These are phyloP conservation scores for Andricus quercusramuli DNA, from an alignment of 2,888 invertebrate genomes.

Conservation along the genomic window DNA sequence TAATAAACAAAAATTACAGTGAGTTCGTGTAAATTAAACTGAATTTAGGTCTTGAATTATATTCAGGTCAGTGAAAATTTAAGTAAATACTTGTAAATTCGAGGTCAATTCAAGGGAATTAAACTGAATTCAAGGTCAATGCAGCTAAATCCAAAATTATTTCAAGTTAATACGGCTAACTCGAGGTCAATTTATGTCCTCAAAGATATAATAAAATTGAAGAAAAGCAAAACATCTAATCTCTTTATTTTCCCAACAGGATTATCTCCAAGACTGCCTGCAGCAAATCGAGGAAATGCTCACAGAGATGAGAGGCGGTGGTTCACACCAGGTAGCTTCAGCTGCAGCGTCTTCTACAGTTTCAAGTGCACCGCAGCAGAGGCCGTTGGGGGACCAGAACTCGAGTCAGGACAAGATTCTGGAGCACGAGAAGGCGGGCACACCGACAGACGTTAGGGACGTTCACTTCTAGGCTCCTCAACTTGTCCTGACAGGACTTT, in stretches of 20 bases:
- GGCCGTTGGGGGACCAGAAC: slow-evolving; percentile 73
- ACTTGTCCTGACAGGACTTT: slow-evolving; percentile 4
- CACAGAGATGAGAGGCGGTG: slow-evolving; percentile 71
- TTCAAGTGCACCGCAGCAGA: slow-evolving; percentile 58
- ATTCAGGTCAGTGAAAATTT: too few species aligned
- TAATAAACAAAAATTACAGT: too few species aligned
- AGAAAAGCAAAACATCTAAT: not conserved
- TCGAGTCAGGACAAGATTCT: slow-evolving; percentile 78
- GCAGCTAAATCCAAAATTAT: not conserved
- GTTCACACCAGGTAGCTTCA: slow-evolving; percentile 65
- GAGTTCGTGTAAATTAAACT: too few species aligned
- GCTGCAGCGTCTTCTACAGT: slow-evolving; percentile 76
- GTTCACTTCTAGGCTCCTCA: slow-evolving; percentile 84
- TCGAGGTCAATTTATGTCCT: too few species aligned
- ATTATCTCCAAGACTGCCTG: slow-evolving; percentile 88
- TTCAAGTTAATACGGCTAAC: not conserved
- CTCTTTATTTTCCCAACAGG: slow-evolving; percentile 80
- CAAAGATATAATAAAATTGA: not conserved
- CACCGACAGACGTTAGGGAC: slow-evolving; percentile 92
- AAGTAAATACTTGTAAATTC: too few species aligned
- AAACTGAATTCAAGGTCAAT: too few species aligned
- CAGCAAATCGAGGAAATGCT: slow-evolving; percentile 90
- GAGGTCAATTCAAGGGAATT: too few species aligned
- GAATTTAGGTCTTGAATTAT: too few species aligned
- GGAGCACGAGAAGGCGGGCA: slow-evolving; percentile 86